phyloP scores from a whole-genome alignment of 2,888 invertebrate species.

The Macrophya annulata region DNA sequence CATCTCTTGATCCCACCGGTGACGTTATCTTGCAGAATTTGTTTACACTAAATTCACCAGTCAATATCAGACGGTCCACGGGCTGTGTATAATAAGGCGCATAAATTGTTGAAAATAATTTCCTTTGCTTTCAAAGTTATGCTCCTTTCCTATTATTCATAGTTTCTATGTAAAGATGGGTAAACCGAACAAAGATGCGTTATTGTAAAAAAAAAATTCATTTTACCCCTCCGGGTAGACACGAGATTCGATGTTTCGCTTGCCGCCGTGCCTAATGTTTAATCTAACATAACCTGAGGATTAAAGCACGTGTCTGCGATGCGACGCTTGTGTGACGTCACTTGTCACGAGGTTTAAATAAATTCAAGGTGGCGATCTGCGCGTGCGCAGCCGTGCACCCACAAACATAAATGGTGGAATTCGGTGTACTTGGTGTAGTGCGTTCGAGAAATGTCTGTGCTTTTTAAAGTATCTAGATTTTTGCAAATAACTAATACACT shows the following conservation, averaged over 20 bases:
- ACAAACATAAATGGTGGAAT: neutral
- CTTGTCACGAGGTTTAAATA: neutral
- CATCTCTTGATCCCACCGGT: neutral
- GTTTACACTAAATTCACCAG: neutral
- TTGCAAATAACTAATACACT: constrained; percentile 61
- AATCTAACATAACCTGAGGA: neutral
- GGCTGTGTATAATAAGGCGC: neutral
- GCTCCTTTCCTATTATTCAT: neutral
- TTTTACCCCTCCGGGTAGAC: neutral
- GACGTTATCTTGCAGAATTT: neutral
- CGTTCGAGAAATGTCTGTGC: constrained; percentile 68
- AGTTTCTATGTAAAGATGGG: neutral
- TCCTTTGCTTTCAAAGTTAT: neutral
- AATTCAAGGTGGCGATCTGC: neutral
- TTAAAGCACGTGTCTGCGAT: neutral
- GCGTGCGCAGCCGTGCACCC: neutral
- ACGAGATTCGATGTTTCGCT: no score
- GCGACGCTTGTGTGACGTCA: neutral
- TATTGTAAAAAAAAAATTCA: neutral
- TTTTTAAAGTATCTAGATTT: constrained; percentile 67
- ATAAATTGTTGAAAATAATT: neutral
- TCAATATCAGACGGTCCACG: neutral
- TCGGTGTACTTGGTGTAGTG: neutral
- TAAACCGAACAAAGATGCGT: neutral
- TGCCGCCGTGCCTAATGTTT: neutral